Percentiles rank a stretch among this genome's conserved stretches.
Conservation (phyloP, 2,888 invertebrate species). For the Meloe dianella region DNA sequence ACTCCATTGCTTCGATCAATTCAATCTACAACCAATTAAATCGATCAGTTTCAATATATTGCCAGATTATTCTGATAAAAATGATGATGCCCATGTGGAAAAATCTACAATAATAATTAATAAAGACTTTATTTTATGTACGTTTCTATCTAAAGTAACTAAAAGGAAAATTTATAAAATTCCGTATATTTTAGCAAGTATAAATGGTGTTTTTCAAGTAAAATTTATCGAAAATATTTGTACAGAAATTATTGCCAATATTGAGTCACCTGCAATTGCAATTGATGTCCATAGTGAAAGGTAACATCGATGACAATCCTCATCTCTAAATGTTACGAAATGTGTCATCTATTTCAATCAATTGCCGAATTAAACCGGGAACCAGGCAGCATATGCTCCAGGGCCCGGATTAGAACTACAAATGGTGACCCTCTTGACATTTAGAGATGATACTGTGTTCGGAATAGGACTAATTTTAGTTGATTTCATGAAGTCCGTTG, state of each 20-base stretch:
- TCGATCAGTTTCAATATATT: slow-evolving; percentile 62
- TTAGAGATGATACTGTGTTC: neutral
- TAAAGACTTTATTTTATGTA: slow-evolving; percentile 66
- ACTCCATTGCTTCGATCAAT: slow-evolving; percentile 65
- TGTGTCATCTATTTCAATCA: too few relatives aligned
- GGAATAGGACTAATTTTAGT: neutral
- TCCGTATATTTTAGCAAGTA: slow-evolving; percentile 35
- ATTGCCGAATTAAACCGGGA: too few relatives aligned
- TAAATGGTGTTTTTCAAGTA: neutral
- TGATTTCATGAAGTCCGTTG: slow-evolving; percentile 54
- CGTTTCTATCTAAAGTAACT: slow-evolving; percentile 42
- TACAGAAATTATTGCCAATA: neutral
- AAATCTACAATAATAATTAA: slow-evolving; percentile 62
- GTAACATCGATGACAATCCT: slow-evolving; percentile 47
- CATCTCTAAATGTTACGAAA: neutral
- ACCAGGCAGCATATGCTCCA: too few relatives aligned
- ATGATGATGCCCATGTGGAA: slow-evolving; percentile 60
- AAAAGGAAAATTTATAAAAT: neutral
- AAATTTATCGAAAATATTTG: neutral
- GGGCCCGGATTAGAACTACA: too few relatives aligned
- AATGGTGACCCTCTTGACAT: neutral
- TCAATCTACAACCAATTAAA: slow-evolving; percentile 60
- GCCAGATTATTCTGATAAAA: neutral
- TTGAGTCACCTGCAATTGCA: slow-evolving; percentile 48
- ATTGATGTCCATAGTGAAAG: slow-evolving; percentile 63